Evolutionary conservation across 2,888 invertebrate species (phyloP), one percentile per base, ranked within the genome.

Genomic region (Bhutanitis thaidina): DNA sequence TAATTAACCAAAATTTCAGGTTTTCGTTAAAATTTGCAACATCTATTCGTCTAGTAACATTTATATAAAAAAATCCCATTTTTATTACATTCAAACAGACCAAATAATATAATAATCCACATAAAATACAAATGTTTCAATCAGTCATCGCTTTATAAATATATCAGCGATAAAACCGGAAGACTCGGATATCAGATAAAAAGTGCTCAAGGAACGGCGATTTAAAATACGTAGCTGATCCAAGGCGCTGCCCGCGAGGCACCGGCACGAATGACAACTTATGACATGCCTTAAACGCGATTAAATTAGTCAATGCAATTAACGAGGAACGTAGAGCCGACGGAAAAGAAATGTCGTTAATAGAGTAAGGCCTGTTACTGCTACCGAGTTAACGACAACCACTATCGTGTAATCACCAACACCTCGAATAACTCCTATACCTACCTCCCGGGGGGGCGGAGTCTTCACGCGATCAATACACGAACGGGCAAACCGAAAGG

Each of bases 381-480:
- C 86, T 86, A 82, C 88, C 75, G 86, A 80, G 82, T 84, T 84
- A 85, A 85, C 81, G 78, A 78, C 71, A 71, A 62, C 70, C 72
- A 76, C 79, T 73, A 78, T 80, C 79, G 74, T 75, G 80, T 80
- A 77, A 82, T 84, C 82, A 83, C 77, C n/a, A 57, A 61, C 80
- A 73, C 75, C 74, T 74, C 74, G 12, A 34, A 34, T 12, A 27
- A 27, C 20, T 15, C 12, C 30, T 16, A 7, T 15, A 13, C 40
- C 40, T 20, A 37, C 37, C 37, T n/a, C 16, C 15, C 12, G 7
- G 40, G n/a, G 20, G 29, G 27, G 27, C 63, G 60, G 46, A 43
- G 46, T 34, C 51, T 20, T 44, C 56, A 29, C 57, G 44, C 37
- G 37, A 20, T 37, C 37, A 20, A 37, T 37, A 37, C 12, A 25